A percentile compares a stretch with the other conserved stretches of the same genome.
Conservation (phyloP, 2,797 vertebrate species). For the Mus spretus region DNA sequence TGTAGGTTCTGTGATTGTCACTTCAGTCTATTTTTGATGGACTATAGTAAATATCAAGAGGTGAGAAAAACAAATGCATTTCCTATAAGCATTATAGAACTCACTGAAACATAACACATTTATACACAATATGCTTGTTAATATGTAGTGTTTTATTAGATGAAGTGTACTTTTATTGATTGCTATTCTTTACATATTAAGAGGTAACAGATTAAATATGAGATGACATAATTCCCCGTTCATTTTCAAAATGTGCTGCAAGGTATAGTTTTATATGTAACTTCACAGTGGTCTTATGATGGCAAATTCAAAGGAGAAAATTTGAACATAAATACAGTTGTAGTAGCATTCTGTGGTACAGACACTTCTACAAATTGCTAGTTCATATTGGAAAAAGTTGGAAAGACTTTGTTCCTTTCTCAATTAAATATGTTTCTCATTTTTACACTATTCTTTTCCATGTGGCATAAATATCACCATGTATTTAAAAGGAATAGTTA, state of each 20-base stretch:
- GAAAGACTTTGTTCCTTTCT: not conserved
- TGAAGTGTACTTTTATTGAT: not conserved
- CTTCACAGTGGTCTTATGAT: not conserved
- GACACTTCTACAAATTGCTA: not conserved
- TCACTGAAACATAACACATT: not conserved
- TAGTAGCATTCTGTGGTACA: not conserved
- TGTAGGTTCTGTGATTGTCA: rapidly evolving
- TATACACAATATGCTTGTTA: not conserved
- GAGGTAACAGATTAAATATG: not conserved
- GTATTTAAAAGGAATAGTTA: not conserved
- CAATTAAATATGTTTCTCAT: not conserved
- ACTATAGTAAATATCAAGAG: not conserved
- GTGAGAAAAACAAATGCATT: not conserved
- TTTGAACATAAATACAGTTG: not conserved
- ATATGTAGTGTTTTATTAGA: not conserved
- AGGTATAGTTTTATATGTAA: not conserved
- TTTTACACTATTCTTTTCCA: not conserved
- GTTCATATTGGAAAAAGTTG: not conserved
- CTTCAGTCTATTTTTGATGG: not conserved
- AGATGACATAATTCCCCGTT: not conserved
- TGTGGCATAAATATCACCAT: not conserved
- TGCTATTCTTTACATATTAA: not conserved
- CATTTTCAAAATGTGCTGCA: not conserved
- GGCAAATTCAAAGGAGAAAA: not conserved
- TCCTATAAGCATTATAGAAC: not conserved